Base-by-base conservation (phyloP, 1,140 invertebrate species). In the Schlechtendalia chinensis region DNA sequence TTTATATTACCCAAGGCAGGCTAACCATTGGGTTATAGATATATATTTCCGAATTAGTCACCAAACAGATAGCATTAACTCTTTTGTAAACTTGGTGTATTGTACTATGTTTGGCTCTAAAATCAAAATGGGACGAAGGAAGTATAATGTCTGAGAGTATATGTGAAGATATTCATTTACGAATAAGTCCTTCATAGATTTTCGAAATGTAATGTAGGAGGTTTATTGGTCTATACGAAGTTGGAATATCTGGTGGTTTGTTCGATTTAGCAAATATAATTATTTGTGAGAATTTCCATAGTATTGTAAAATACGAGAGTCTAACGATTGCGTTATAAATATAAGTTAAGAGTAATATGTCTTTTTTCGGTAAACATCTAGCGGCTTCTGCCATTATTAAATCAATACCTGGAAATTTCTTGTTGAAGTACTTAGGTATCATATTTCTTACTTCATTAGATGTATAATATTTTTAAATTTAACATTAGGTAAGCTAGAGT, bases 271-370 rank as follows among this genome's bases (percentile, higher is more conserved):
- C 83, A 14, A 85, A 83, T 14, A 84, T 82, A 11, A 86, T 82
- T 17, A 87, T 83, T 81, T 82, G 27, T 0, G 85, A 83, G n/a
- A 83, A 67, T 83, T 86, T 84, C 84, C 84, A 86, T 22, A 24
- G 0, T 1, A 61, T 45, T 11, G 69, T 54, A 19, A 53, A 58
- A 24, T 71, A 81, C 19, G 50, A 59, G 19, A 81, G 1, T 58
- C 32, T 72, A 2, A 81, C 17, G 16, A 53, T 74, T n/a, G 69
- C 54, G 53, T 81, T 81, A 32, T 74, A 61, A 11, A 74, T 81
- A 45, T 59, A 61, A 10, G 67, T 58, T 61, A 72, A 6, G 10
- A 81, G 16, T 24, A 75, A 14, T 54, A 74, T 56, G 8, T 27
- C 53, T 56, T 81, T n/a, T 81, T 71, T 58, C 59, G 2, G 69